Percentiles rank a stretch among this genome's conserved stretches.
These are phyloP conservation scores for Helogale parvula DNA, from an alignment of 2,113 vertebrate genomes.

Conservation along the genomic window DNA sequence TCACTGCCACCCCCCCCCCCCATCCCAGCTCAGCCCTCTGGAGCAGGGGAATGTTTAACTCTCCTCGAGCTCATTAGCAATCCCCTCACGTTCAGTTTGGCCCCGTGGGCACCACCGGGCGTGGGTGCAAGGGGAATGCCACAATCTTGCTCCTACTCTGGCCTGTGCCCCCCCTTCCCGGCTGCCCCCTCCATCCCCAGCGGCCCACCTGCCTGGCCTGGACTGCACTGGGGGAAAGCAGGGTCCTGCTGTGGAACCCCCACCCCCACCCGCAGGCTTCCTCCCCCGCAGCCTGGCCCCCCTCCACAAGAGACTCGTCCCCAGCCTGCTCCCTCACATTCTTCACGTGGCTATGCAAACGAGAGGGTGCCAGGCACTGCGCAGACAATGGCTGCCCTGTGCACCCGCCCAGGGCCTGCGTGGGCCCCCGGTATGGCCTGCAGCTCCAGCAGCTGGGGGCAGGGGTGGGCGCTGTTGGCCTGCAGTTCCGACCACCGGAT, in stretches of 20 bases:
- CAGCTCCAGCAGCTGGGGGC: background rate
- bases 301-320: background rate
- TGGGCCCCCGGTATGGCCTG: conserved; percentile 76
- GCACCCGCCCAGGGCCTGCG: conserved; percentile 62
- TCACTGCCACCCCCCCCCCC: background rate
- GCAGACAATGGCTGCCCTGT: conserved; percentile 73
- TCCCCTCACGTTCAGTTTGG: conserved; percentile 72
- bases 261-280: background rate
- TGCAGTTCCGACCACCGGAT: background rate
- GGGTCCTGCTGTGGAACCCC: background rate
- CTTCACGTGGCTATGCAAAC: conserved; percentile 79
- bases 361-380: conserved; percentile 65
- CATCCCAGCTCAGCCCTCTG: conserved; percentile 34
- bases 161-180: background rate
- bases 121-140: conserved; percentile 66
- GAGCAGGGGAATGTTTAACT: conserved; percentile 78
- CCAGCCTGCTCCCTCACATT: conserved; percentile 66
- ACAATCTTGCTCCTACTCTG: background rate
- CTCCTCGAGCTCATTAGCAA: conserved; percentile 74
- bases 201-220: background rate
- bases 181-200: background rate
- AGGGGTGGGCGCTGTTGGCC: background rate
- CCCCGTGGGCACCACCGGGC: background rate
- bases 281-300: background rate
- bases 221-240: background rate